Conservation (phyloP, 2,113 vertebrate genomes). For the Oryzias javanicus region DNA sequence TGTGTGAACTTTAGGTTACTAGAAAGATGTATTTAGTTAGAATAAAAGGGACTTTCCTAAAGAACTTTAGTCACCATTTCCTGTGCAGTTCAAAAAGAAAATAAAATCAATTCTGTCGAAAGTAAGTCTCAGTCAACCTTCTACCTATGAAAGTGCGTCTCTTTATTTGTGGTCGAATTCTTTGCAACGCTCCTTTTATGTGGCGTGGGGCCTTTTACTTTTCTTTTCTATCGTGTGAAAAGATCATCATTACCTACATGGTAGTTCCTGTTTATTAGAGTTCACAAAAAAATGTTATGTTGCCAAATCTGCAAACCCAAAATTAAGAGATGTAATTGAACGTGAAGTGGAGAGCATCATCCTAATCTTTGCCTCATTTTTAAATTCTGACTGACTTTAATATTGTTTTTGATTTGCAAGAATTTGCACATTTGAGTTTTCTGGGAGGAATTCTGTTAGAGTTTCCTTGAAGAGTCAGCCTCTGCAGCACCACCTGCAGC, state of each 20-base stretch:
- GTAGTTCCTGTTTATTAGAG: slow-evolving; percentile 4
- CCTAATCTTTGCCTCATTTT: slow-evolving; percentile 21
- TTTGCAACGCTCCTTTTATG: slow-evolving; percentile 32
- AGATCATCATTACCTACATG: slow-evolving; percentile 13
- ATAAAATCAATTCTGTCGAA: slow-evolving; percentile 69
- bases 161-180: slow-evolving; percentile 37
- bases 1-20: slow-evolving; percentile 54
- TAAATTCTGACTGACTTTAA: neutral
- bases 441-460: slow-evolving; percentile 39
- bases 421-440: neutral
- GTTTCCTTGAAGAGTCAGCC: slow-evolving; percentile 46
- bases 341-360: neutral
- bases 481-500: slow-evolving; percentile 25
- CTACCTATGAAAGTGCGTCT: slow-evolving; percentile 44
- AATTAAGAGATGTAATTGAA: slow-evolving; percentile 30
- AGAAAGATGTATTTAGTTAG: slow-evolving; percentile 68
- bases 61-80: slow-evolving; percentile 65
- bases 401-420: slow-evolving; percentile 1
- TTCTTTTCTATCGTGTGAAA: slow-evolving; percentile 24
- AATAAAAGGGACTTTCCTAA: slow-evolving; percentile 70
- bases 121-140: slow-evolving; percentile 51
- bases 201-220: slow-evolving; percentile 25
- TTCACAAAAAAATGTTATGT: slow-evolving; percentile 15
- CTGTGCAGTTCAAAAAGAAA: slow-evolving; percentile 69
- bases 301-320: slow-evolving; percentile 24